Conservation (phyloP, 2,888 invertebrate genomes). For the Lepidochitona cinerea region DNA sequence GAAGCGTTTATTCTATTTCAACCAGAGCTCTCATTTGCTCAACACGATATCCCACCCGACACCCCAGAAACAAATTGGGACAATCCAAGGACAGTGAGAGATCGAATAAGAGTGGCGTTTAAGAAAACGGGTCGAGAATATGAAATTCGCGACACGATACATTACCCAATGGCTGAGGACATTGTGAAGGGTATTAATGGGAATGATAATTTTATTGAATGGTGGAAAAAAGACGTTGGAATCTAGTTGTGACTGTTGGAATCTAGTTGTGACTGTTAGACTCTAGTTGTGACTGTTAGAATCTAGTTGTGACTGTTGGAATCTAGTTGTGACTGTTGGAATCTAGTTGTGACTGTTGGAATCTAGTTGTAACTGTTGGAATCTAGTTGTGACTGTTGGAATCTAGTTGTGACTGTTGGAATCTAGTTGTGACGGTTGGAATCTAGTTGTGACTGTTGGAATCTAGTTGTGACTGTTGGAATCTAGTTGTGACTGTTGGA, state of each 20-base stretch:
- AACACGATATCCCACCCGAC: slow-evolving; percentile 57
- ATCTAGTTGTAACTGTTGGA: too few species aligned
- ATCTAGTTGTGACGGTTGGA: too few species aligned
- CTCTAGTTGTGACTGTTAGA: too few species aligned
- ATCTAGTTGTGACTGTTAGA: neutral
- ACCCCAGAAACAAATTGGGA: slow-evolving; percentile 58
- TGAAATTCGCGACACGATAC: slow-evolving; percentile 41
- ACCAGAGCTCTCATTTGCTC: slow-evolving; percentile 63
- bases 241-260: neutral
- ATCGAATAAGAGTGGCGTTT: slow-evolving; percentile 57
- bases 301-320: too few species aligned
- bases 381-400: too few species aligned
- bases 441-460: too few species aligned
- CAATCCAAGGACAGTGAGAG: slow-evolving; percentile 52
- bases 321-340: too few species aligned
- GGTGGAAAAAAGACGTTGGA: slow-evolving; percentile 58
- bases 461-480: too few species aligned
- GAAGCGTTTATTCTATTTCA: slow-evolving; percentile 59
- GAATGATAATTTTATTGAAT: slow-evolving; percentile 27
- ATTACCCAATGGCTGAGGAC: slow-evolving; percentile 54
- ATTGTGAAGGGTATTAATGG: slow-evolving; percentile 49
- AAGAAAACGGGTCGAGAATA: slow-evolving; percentile 54
- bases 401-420: too few species aligned
- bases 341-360: too few species aligned
- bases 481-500: too few species aligned